Evolutionary conservation across 2,113 vertebrate genomes (phyloP).

Genomic region (Salvelinus alpinus): DNA sequence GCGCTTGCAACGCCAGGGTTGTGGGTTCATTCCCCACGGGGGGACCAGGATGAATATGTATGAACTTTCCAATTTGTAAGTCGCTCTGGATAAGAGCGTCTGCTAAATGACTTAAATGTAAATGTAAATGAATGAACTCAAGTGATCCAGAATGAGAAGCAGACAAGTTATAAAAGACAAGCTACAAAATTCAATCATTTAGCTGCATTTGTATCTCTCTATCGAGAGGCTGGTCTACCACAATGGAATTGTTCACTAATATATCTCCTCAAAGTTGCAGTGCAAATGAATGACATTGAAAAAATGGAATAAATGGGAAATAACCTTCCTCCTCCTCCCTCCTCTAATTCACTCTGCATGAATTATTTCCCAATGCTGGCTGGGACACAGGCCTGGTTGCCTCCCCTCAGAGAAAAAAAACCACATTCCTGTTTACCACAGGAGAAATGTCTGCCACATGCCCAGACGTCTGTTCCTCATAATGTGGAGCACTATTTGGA

Average conservation of each 20-base stretch:
- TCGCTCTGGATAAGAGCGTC: too few species aligned
- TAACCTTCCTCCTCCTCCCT: conserved; percentile 6
- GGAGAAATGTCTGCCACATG: conserved; percentile 67
- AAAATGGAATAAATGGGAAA: conserved; percentile 20
- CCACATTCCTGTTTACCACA: conserved; percentile 60
- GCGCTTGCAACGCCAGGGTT: too few species aligned
- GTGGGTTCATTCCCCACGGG: too few species aligned
- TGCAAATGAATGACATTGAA: conserved; percentile 17
- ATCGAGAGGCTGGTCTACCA: background rate
- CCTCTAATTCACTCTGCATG: conserved; percentile 16
- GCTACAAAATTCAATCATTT: background rate
- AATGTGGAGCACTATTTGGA: conserved; percentile 49
- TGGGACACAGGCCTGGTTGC: conserved; percentile 53
- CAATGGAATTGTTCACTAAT: background rate
- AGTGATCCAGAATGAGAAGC: background rate
- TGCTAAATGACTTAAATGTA: too few species aligned
- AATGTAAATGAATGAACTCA: too few species aligned
- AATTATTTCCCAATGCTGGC: conserved; percentile 33
- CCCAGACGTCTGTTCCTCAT: conserved; percentile 65
- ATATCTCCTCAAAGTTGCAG: background rate
- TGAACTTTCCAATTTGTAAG: too few species aligned
- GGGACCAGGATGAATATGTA: too few species aligned
- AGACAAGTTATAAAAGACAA: background rate
- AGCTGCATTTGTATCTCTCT: background rate
- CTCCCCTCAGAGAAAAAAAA: conserved; percentile 47